phyloP scores from a whole-genome alignment of 2,113 vertebrate genomes.

The Heliornis fulica region DNA sequence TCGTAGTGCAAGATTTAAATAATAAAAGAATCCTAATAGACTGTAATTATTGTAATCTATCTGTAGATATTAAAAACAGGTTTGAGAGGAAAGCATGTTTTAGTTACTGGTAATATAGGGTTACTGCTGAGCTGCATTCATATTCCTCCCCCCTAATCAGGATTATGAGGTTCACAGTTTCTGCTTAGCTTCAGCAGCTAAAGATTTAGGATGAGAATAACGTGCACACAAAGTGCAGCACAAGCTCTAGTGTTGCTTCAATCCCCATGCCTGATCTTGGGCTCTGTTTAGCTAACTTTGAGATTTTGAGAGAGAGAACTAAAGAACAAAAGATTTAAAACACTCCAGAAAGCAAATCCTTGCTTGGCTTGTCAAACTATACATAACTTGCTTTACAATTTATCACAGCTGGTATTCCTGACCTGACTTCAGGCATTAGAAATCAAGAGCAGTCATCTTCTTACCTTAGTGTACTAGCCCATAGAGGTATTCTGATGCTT shows the following conservation, averaged over 20 bases:
- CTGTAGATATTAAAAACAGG: constrained; percentile 16
- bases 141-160: constrained; percentile 45
- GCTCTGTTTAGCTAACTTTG: constrained; percentile 37
- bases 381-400: constrained; percentile 51
- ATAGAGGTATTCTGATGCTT: constrained; percentile 48
- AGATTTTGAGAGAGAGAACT: constrained; percentile 42
- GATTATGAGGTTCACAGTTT: background rate
- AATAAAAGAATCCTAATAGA: constrained; percentile 35
- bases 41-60: constrained; percentile 46
- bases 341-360: constrained; percentile 46
- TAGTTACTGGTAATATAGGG: background rate
- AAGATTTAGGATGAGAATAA: background rate
- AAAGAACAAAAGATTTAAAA: constrained; percentile 64
- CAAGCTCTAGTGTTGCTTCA: background rate
- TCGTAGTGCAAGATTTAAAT: constrained; percentile 28
- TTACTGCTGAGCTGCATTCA: background rate
- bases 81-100: background rate
- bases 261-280: background rate
- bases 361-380: constrained; percentile 56
- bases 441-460: constrained; percentile 40
- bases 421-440: constrained; percentile 65
- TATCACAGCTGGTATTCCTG: constrained; percentile 68
- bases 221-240: background rate
- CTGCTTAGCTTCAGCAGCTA: background rate
- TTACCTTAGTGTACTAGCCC: background rate